Evolutionary conservation across 1,140 invertebrate genomes (phyloP).

Genomic region (Drosophila ironensis): DNA sequence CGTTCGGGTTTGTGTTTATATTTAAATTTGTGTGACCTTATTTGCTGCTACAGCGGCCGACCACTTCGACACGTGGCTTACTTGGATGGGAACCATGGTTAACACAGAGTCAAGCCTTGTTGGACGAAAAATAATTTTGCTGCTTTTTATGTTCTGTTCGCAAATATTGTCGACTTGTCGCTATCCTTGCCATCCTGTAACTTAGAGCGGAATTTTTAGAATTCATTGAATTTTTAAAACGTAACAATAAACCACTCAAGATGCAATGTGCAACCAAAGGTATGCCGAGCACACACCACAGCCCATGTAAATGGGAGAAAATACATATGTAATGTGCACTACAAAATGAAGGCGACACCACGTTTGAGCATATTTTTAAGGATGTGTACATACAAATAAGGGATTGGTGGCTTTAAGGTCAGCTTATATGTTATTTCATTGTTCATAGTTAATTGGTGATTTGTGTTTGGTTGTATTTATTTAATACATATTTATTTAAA

Average conservation of each 20-base stretch:
- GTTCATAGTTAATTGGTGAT: too few relatives aligned
- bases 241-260: slow-evolving; percentile 80
- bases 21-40: slow-evolving; percentile 56
- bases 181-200: slow-evolving; percentile 11
- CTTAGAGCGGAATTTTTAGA: slow-evolving; percentile 62
- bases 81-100: slow-evolving; percentile 45
- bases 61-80: slow-evolving; percentile 37
- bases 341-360: background rate
- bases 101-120: slow-evolving; percentile 9
- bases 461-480: too few relatives aligned
- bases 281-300: slow-evolving; percentile 25
- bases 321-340: background rate
- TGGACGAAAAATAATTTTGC: slow-evolving; percentile 52
- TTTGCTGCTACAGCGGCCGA: slow-evolving; percentile 35
- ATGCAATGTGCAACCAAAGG: slow-evolving; percentile 64
- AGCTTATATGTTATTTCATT: too few relatives aligned
- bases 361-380: background rate
- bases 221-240: slow-evolving; percentile 80
- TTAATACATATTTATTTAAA: too few relatives aligned
- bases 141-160: slow-evolving; percentile 66
- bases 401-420: too few relatives aligned
- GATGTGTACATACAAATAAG: background rate
- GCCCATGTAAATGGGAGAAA: slow-evolving; percentile 10
- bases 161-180: slow-evolving; percentile 64
- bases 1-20: slow-evolving; percentile 52